Evolutionary conservation across 2,113 vertebrate species (phyloP), one percentile per base, ranked within the genome.

Genomic region (Oncorhynchus kisutch): DNA sequence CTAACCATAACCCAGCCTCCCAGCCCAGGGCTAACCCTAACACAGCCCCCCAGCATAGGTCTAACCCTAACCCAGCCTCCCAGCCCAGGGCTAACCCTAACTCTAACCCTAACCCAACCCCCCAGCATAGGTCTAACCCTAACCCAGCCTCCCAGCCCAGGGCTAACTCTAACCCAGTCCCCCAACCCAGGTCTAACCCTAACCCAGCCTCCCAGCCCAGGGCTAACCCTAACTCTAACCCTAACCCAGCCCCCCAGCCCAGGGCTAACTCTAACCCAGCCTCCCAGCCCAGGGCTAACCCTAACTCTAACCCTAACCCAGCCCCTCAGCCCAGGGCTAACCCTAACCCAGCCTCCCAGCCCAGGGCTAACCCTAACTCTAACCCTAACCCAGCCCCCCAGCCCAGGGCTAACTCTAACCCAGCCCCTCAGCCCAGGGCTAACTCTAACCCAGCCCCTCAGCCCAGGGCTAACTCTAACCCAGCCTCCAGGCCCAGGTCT

Each of bases 181-280:
- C 86, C 73, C 91, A 22, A 25, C 67, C 79, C 0, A 85, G 87
- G 2, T 0, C n/a, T n/a, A 62, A 62, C 59, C 1, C 59, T 31
- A 34, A 6, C 5, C 31, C 57, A 65, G 62, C 20, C n/a, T 25
- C 78, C 87, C 0, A 70, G 81, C 20, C 83, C 81, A 22, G 74
- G 8, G 62, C 39, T 6, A 31, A 31, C 29, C 5, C 29, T 29
- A 29, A 31, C 4, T 31, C 31, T 31, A 31, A 31, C 34, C 66
- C 91, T 51, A 34, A 34, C 71, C 92, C 87, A 11, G 73, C 64
- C 5, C 71, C 90, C 75, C 92, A 62, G 39, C 76, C 83, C 0
- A 87, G 82, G 65, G 85, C 87, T 51, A 91, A 90, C 1, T 77
- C 91, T 51, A 51, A 51, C 2, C 64, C 78, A 90, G 45, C 88